Evolutionary conservation across 2,797 vertebrate genomes (phyloP).

Genomic region (Vultur gryphus): DNA sequence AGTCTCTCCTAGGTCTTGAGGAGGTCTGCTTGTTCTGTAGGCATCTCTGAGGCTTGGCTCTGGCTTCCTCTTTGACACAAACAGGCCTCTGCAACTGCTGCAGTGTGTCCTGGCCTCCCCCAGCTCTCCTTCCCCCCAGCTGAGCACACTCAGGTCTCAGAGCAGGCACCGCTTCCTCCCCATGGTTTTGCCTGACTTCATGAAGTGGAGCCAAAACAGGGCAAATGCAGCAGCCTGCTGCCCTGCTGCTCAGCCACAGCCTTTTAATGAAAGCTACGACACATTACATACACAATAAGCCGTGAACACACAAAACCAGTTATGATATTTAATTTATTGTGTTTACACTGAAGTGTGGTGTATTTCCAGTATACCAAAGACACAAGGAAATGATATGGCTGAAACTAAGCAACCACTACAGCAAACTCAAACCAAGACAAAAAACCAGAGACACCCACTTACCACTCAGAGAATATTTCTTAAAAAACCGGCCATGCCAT

Average conservation of each 20-base stretch:
- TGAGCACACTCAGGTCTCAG: neutral
- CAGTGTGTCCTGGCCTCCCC: accelerated
- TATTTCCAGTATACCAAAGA: neutral
- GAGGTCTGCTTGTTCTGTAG: neutral
- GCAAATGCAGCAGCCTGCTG: neutral
- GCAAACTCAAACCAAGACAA: neutral
- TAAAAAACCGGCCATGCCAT: neutral
- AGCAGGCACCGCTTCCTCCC: neutral
- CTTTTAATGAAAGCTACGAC: neutral
- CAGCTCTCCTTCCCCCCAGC: neutral
- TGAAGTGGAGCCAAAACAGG: neutral
- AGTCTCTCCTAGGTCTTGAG: neutral
- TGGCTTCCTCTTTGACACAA: neutral
- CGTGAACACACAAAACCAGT: neutral
- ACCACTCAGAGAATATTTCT: neutral
- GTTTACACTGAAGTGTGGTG: neutral
- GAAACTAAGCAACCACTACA: neutral
- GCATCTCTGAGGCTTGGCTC: neutral
- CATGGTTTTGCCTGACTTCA: neutral
- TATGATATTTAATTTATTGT: neutral
- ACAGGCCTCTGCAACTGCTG: neutral
- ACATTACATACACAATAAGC: neutral
- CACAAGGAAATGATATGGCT: neutral
- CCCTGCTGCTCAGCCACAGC: neutral
- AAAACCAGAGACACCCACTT: neutral